Percentiles rank a stretch among this genome's conserved stretches.
Evolutionary conservation across 2,113 vertebrate genomes (phyloP).

Genomic region (Cheirogaleus medius): DNA sequence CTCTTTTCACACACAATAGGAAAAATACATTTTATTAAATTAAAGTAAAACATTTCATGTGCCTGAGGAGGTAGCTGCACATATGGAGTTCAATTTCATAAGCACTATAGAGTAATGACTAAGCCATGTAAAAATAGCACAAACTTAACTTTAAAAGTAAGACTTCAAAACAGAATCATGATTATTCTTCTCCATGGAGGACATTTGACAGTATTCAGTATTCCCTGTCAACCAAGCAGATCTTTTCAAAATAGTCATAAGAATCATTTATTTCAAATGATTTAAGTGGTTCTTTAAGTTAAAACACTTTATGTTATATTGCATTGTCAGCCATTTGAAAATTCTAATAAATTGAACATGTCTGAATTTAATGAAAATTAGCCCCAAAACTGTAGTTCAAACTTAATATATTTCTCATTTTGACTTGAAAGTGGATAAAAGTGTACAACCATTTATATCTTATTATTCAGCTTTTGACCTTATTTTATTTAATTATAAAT

Average conservation of each 20-base stretch:
- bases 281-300: not conserved
- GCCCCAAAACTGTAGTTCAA: not conserved
- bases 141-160: not conserved
- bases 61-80: not conserved
- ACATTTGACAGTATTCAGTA: not conserved
- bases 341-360: not conserved
- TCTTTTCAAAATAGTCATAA: not conserved
- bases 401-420: not conserved
- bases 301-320: not conserved
- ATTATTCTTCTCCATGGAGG: not conserved
- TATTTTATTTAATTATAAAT: constrained; percentile 57
- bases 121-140: not conserved
- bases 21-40: not conserved
- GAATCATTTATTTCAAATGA: not conserved
- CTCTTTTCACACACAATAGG: not conserved
- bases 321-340: not conserved
- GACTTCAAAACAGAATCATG: constrained; percentile 6
- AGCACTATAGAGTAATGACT: not conserved
- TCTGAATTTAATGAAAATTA: not conserved
- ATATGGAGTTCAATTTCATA: not conserved
- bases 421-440: not conserved
- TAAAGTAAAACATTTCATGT: constrained; percentile 9
- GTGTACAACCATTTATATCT: not conserved
- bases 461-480: constrained; percentile 31
- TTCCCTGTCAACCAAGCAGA: not conserved